A percentile compares a stretch with the other conserved stretches of the same genome.
phyloP scores from a whole-genome alignment of 2,797 vertebrate species.

The Sternarchorhynchus goeldii region DNA sequence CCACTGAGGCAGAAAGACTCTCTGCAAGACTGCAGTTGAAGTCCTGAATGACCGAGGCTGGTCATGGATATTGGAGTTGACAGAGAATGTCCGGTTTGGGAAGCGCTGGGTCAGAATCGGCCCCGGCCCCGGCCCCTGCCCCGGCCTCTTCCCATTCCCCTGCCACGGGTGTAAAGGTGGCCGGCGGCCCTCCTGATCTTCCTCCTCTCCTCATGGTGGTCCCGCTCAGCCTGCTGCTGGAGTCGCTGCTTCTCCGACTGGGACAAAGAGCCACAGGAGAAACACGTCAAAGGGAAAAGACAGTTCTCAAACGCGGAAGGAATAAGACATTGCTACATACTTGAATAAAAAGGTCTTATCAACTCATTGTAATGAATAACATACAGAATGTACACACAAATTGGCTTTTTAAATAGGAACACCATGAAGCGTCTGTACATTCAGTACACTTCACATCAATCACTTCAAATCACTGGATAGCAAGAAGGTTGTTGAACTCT shows the following conservation, averaged over 20 bases:
- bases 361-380: too few relatives aligned
- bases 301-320: too few relatives aligned
- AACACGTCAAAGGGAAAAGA: neutral
- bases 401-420: too few relatives aligned
- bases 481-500: conserved; percentile 16
- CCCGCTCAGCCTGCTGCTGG: conserved; percentile 87
- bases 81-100: neutral
- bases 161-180: conserved; percentile 79
- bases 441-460: conserved; percentile 6
- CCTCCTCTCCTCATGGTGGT: conserved; percentile 88
- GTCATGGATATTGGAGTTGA: neutral
- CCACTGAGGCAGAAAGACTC: neutral
- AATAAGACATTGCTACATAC: too few relatives aligned
- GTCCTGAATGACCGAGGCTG: conserved; percentile 1
- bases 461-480: conserved; percentile 20
- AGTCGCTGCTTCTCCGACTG: conserved; percentile 86
- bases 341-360: too few relatives aligned
- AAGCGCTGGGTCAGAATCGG: conserved; percentile 60
- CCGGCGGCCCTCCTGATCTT: conserved; percentile 85
- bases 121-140: conserved; percentile 49
- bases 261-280: conserved; percentile 14
- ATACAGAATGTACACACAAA: neutral
- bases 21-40: conserved; percentile 18
- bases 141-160: conserved; percentile 37
- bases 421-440: neutral